phyloP scores from a whole-genome alignment of 2,113 vertebrate species.

The Sminthopsis crassicaudata region DNA sequence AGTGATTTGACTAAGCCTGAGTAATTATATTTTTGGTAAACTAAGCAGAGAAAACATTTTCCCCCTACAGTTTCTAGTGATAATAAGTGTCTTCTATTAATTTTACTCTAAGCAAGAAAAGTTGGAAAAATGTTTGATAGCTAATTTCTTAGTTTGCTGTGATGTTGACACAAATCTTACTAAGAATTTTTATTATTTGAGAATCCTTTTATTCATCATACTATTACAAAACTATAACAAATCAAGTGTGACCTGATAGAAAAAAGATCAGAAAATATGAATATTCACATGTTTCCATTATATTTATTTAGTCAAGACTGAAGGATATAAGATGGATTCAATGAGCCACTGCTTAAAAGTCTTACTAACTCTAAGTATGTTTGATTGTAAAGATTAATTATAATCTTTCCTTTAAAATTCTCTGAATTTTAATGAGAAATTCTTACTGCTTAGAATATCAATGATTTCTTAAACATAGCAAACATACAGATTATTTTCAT shows the following conservation, averaged over 20 bases:
- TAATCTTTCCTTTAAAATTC: slow-evolving; percentile 65
- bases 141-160: slow-evolving; percentile 31
- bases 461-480: slow-evolving; percentile 40
- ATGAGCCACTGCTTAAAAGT: slow-evolving; percentile 42
- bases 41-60: slow-evolving; percentile 70
- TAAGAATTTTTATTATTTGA: slow-evolving; percentile 31
- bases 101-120: slow-evolving; percentile 46
- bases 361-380: slow-evolving; percentile 64
- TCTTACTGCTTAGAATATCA: slow-evolving; percentile 61
- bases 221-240: slow-evolving; percentile 1
- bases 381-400: slow-evolving; percentile 68
- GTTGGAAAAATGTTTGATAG: slow-evolving; percentile 26
- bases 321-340: slow-evolving; percentile 20
- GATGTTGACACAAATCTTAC: slow-evolving; percentile 20
- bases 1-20: slow-evolving; percentile 57
- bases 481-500: slow-evolving; percentile 67
- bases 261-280: slow-evolving; percentile 26
- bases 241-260: background rate
- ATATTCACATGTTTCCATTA: background rate
- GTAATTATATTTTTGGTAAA: slow-evolving; percentile 69
- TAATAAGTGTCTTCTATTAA: slow-evolving; percentile 45
- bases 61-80: slow-evolving; percentile 19
- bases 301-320: background rate
- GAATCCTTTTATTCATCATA: slow-evolving; percentile 42
- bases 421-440: slow-evolving; percentile 71